Evolutionary conservation across 2,888 invertebrate species (phyloP).

Genomic region (Leptopilina myrica): DNA sequence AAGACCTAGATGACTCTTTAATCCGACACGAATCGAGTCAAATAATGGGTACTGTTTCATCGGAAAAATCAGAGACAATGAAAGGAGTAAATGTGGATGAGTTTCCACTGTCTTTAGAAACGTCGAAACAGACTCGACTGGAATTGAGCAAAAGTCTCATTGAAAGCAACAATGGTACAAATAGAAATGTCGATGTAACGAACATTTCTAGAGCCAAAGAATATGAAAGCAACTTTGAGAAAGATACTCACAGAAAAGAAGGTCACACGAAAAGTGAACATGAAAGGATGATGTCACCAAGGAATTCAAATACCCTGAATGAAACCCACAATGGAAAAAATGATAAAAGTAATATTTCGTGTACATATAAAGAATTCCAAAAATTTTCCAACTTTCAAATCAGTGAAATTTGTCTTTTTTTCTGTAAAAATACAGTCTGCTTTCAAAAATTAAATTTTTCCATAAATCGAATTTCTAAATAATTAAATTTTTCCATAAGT

Average conservation of each 20-base stretch:
- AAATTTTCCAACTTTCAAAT: not conserved
- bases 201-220: conserved; percentile 7
- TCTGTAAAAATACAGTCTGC: no score
- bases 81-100: conserved; percentile 22
- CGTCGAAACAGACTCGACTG: conserved; percentile 61
- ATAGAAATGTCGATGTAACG: conserved; percentile 24
- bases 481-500: no score
- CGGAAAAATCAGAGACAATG: conserved; percentile 33
- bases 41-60: conserved; percentile 27
- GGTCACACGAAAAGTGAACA: conserved; percentile 35
- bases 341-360: not conserved
- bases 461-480: no score
- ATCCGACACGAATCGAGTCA: conserved; percentile 12
- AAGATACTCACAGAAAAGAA: conserved; percentile 37
- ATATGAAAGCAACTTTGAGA: conserved; percentile 39
- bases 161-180: conserved; percentile 41
- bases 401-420: no score
- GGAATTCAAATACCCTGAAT: not conserved
- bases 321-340: not conserved
- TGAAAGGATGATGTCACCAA: conserved; percentile 39
- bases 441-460: no score
- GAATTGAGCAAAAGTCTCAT: conserved; percentile 59
- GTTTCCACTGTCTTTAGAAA: conserved; percentile 55
- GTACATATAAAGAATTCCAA: not conserved
- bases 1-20: conserved; percentile 19